Evolutionary conservation across 1,140 invertebrate species (phyloP).

Genomic region (Delia radicum): DNA sequence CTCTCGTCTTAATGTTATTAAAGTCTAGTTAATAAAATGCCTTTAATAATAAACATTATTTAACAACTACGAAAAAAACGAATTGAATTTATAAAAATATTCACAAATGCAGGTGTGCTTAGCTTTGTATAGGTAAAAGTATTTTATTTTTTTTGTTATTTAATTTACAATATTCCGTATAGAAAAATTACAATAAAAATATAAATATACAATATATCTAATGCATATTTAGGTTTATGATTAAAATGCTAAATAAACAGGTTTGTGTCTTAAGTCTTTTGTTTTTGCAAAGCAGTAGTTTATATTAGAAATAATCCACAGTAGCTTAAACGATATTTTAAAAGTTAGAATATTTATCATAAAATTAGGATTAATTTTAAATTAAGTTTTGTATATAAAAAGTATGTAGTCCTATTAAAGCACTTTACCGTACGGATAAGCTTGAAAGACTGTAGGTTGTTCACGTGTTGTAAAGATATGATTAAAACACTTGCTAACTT

Average conservation of each 20-base stretch:
- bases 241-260: constrained; percentile 2
- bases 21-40: constrained; percentile 2
- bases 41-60: constrained; percentile 5
- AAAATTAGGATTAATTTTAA: too few species aligned
- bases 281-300: too few species aligned
- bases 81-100: background rate
- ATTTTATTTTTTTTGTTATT: background rate
- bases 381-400: too few species aligned
- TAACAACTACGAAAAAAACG: background rate
- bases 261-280: constrained; percentile 1
- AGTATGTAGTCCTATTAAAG: too few species aligned
- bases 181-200: background rate
- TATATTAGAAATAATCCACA: too few species aligned
- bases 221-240: background rate
- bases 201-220: background rate
- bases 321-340: too few species aligned
- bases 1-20: constrained; percentile 2
- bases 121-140: background rate
- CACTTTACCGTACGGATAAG: too few species aligned
- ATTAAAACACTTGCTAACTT: too few species aligned
- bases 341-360: too few species aligned
- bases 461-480: too few species aligned
- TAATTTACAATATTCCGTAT: background rate
- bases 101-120: background rate
- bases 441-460: too few species aligned